Conservation (phyloP, 2,888 invertebrate genomes). For the Neria commutata region DNA sequence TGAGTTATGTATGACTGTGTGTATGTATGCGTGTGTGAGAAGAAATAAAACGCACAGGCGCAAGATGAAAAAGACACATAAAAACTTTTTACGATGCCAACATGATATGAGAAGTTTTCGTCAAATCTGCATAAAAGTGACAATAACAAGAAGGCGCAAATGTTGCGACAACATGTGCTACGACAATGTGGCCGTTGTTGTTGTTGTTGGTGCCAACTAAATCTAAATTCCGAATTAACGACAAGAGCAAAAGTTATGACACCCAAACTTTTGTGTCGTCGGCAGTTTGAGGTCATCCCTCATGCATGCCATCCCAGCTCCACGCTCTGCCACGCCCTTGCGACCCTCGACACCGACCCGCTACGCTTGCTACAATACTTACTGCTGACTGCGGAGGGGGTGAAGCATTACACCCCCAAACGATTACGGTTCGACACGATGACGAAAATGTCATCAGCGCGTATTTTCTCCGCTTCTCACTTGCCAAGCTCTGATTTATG, state of each 20-base stretch:
- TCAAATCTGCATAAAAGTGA: conserved; percentile 21
- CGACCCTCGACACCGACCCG: no score
- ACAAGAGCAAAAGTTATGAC: conserved; percentile 23
- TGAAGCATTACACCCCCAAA: background rate
- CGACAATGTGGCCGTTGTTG: background rate
- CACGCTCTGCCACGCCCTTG: no score
- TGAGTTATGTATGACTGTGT: no score
- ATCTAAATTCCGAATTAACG: conserved; percentile 27
- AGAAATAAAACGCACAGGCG: background rate
- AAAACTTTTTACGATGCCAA: conserved; percentile 24
- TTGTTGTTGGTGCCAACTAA: conserved; percentile 17
- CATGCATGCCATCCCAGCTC: background rate
- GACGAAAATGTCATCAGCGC: conserved; percentile 21
- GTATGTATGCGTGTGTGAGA: no score
- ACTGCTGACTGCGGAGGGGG: background rate
- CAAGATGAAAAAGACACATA: conserved; percentile 16
- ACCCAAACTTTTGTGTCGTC: conserved; percentile 16
- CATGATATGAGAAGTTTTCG: conserved; percentile 9
- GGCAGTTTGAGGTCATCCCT: background rate
- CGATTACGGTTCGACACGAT: background rate
- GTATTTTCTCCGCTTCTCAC: no score
- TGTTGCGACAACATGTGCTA: conserved; percentile 17
- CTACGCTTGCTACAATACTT: no score
- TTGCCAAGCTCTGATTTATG: background rate
- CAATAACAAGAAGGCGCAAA: conserved; percentile 11